A percentile compares a stretch with the other conserved stretches of the same genome.
Conservation (phyloP, 2,113 vertebrate genomes). For the Odobenus rosmarus region DNA sequence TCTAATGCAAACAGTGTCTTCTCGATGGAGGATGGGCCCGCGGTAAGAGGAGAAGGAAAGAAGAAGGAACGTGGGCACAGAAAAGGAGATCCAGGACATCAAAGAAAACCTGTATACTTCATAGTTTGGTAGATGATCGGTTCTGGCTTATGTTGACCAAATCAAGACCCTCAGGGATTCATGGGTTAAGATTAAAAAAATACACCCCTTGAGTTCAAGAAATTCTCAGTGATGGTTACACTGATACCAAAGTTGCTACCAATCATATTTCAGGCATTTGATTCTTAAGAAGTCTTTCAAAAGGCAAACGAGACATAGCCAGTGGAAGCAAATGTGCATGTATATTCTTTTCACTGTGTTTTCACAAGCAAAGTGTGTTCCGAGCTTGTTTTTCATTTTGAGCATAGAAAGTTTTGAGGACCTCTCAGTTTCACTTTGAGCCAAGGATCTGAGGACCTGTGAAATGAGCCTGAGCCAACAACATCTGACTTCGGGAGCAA, state of each 20-base stretch:
- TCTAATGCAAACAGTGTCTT: background rate
- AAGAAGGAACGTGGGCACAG: background rate
- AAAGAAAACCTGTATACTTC: background rate
- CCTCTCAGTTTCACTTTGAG: background rate
- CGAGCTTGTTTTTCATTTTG: background rate
- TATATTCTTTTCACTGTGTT: background rate
- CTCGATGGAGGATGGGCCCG: background rate
- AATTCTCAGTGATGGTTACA: background rate
- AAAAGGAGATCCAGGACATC: background rate
- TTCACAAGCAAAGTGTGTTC: background rate
- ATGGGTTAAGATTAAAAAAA: background rate
- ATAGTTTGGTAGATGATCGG: background rate
- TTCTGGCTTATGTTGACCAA: background rate
- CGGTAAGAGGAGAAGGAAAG: background rate
- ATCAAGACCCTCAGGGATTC: background rate
- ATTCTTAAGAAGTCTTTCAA: slow-evolving; percentile 18
- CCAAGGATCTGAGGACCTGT: background rate
- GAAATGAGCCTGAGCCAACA: background rate
- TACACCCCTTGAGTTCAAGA: background rate
- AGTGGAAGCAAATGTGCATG: background rate
- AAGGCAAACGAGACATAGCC: background rate
- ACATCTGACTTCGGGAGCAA: background rate
- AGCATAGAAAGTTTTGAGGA: background rate
- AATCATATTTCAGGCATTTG: background rate
- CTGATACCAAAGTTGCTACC: background rate